Evolutionary conservation across 2,888 invertebrate species (phyloP).

Genomic region (Cremastobaeus sp.): DNA sequence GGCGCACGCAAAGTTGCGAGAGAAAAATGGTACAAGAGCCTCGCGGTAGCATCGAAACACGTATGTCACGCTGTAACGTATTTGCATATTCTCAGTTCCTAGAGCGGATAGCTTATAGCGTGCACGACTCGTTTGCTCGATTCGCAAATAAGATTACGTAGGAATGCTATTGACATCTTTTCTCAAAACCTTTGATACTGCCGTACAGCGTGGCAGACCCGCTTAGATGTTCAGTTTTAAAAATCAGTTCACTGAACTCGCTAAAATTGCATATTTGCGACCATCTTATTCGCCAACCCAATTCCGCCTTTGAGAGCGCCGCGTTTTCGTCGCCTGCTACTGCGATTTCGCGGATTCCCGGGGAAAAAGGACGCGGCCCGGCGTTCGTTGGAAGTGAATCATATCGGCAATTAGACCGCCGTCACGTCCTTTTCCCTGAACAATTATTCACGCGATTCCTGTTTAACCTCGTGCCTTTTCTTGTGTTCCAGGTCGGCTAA

Average conservation of each 20-base stretch:
- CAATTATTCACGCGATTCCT: slow-evolving; percentile 31
- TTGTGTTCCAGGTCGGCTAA: slow-evolving; percentile 88
- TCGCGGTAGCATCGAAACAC: slow-evolving; percentile 60
- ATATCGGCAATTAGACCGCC: slow-evolving; percentile 22
- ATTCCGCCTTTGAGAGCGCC: not conserved
- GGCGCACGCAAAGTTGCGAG: slow-evolving; percentile 57
- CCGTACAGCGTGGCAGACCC: slow-evolving; percentile 9
- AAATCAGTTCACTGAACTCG: slow-evolving; percentile 35
- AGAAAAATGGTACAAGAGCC: slow-evolving; percentile 57
- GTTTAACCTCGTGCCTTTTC: slow-evolving; percentile 13
- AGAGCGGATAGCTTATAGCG: slow-evolving; percentile 66
- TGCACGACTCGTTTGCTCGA: slow-evolving; percentile 65
- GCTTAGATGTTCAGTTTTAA: slow-evolving; percentile 32
- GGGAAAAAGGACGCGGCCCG: no score
- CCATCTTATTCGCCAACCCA: slow-evolving; percentile 4
- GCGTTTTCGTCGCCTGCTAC: not conserved
- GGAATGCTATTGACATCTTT: slow-evolving; percentile 66
- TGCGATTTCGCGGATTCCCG: no score
- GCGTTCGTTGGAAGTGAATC: slow-evolving; percentile 27
- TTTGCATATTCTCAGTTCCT: slow-evolving; percentile 64
- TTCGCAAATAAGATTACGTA: slow-evolving; percentile 67
- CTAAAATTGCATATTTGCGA: slow-evolving; percentile 26
- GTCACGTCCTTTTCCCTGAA: slow-evolving; percentile 16
- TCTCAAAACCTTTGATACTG: slow-evolving; percentile 56
- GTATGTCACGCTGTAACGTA: slow-evolving; percentile 61